A percentile compares a stretch with the other conserved stretches of the same genome.
These are phyloP conservation scores for Apteryx mantelli DNA, from an alignment of 2,113 vertebrate genomes.

Conservation along the genomic window DNA sequence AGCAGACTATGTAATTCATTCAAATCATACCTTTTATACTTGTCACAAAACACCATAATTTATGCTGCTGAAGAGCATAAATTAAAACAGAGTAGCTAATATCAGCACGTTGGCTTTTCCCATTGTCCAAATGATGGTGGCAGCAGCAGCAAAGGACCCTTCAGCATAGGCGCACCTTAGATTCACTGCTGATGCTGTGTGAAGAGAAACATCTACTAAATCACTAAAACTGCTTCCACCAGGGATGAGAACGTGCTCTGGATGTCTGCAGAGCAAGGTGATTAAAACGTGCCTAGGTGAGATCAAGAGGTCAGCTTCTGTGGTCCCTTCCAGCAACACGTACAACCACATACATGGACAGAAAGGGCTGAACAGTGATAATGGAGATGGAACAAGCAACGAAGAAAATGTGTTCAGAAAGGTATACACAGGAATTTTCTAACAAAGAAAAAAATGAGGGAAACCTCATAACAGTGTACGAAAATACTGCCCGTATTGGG, in stretches of 20 bases:
- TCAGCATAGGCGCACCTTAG: neutral
- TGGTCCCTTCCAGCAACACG: accelerated
- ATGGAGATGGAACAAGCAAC: neutral
- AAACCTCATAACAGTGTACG: neutral
- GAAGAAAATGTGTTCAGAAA: neutral
- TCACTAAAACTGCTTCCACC: too few species aligned
- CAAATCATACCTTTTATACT: conserved; percentile 32
- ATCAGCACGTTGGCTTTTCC: neutral
- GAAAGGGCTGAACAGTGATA: neutral
- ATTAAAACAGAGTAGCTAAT: neutral
- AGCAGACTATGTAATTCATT: conserved; percentile 12
- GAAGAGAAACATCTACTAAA: neutral
- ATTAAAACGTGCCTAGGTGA: neutral
- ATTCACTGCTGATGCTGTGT: neutral
- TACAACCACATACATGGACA: too few species aligned
- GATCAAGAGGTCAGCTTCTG: neutral
- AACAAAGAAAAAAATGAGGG: neutral
- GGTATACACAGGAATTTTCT: neutral
- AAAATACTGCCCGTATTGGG: neutral
- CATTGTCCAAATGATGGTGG: neutral
- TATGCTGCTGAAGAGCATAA: conserved; percentile 22
- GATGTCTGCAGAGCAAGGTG: neutral
- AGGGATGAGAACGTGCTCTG: neutral
- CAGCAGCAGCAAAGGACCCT: neutral
- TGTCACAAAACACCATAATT: conserved; percentile 13